Evolutionary conservation across 1,140 invertebrate genomes (phyloP).

Genomic region (Limonius californicus): DNA sequence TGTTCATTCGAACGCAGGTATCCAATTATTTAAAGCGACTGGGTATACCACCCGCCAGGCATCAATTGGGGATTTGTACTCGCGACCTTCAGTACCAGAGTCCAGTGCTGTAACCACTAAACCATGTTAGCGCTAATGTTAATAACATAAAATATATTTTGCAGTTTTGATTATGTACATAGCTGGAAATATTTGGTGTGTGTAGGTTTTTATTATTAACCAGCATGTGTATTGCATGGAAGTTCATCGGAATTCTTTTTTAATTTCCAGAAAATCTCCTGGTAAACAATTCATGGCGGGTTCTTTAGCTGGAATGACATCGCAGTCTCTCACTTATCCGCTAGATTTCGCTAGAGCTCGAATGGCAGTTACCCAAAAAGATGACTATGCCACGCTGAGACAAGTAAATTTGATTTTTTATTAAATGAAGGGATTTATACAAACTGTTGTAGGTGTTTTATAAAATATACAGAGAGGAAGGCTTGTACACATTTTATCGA

Average conservation of each 20-base stretch:
- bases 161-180: no score
- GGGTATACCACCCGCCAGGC: no score
- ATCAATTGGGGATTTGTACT: no score
- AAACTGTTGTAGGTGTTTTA: constrained; percentile 66
- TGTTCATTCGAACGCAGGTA: no score
- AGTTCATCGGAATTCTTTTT: neutral
- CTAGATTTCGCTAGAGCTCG: constrained; percentile 94
- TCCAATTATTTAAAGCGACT: no score
- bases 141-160: no score
- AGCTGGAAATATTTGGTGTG: no score
- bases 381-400: constrained; percentile 59
- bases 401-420: constrained; percentile 36
- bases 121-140: no score
- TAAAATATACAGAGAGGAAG: constrained; percentile 78
- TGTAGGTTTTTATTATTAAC: no score
- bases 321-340: constrained; percentile 91
- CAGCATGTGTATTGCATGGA: no score
- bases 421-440: neutral
- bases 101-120: no score
- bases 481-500: constrained; percentile 73
- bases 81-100: no score
- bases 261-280: constrained; percentile 23
- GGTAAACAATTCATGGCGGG: constrained; percentile 76
- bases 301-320: constrained; percentile 89
- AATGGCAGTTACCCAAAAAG: constrained; percentile 90